Percentiles rank a stretch among this genome's conserved stretches.
Conservation (phyloP, 2,797 vertebrate species). For the Pangasius mekongensis region DNA sequence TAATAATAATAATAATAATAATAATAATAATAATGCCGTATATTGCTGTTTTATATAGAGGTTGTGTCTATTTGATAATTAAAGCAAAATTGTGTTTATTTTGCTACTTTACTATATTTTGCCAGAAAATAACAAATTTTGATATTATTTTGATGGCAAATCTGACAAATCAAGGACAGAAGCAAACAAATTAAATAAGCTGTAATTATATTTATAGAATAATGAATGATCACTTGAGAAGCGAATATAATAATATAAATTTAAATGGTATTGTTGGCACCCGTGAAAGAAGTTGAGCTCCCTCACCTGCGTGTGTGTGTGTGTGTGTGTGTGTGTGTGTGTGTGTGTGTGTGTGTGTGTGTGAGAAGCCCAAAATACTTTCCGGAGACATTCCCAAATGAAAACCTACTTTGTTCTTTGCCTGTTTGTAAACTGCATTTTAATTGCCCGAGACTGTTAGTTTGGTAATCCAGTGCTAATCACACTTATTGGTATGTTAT, state of each 20-base stretch:
- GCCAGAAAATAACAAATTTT: too few relatives aligned
- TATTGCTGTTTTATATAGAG: not conserved
- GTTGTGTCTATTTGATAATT: not conserved
- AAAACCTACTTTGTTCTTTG: slow-evolving; percentile 25
- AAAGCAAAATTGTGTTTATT: not conserved
- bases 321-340: not conserved
- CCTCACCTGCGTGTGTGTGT: not conserved
- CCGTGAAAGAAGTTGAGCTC: not conserved
- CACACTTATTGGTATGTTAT: slow-evolving; percentile 56
- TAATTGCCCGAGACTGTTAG: slow-evolving; percentile 52
- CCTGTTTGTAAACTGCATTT: slow-evolving; percentile 54
- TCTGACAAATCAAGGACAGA: not conserved
- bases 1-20: slow-evolving; percentile 7
- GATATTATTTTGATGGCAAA: not conserved
- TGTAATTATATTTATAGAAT: not conserved
- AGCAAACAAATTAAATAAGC: too few relatives aligned
- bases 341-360: not conserved
- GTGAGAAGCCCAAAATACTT: not conserved
- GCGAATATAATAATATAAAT: not conserved
- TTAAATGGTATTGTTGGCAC: not conserved
- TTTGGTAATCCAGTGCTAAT: slow-evolving; percentile 56
- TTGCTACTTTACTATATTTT: not conserved
- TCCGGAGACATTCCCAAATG: slow-evolving; percentile 17
- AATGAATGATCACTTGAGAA: not conserved
- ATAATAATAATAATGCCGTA: not conserved